A percentile compares a stretch with the other conserved stretches of the same genome.
These are phyloP conservation scores for Oxyruncus cristatus DNA, from an alignment of 2,113 vertebrate species.

Conservation along the genomic window DNA sequence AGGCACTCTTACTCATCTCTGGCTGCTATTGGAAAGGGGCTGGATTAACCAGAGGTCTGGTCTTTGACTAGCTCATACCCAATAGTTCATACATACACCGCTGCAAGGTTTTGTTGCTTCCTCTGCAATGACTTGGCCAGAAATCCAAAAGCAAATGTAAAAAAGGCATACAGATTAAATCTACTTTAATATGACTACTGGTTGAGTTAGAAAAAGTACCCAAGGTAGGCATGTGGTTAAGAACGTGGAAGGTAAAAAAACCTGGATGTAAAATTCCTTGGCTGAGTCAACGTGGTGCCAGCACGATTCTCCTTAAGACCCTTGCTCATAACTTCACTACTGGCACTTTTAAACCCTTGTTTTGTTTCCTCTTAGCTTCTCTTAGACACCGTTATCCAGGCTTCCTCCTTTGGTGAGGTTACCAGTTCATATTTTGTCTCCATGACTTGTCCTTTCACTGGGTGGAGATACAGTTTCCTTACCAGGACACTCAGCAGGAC, in stretches of 20 bases:
- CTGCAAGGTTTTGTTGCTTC: neutral
- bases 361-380: conserved; percentile 72
- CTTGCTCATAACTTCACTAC: neutral
- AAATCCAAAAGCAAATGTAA: neutral
- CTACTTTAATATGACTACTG: conserved; percentile 33
- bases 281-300: neutral
- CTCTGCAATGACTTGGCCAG: neutral
- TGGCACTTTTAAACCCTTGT: neutral
- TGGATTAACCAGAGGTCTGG: neutral
- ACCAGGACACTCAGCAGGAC: conserved; percentile 86
- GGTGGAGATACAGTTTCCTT: conserved; percentile 80
- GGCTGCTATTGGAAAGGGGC: neutral
- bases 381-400: conserved; percentile 89
- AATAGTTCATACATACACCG: neutral
- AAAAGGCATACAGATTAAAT: conserved; percentile 9
- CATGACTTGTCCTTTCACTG: conserved; percentile 82
- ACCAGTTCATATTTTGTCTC: conserved; percentile 92
- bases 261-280: neutral
- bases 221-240: neutral
- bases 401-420: conserved; percentile 90
- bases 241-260: neutral
- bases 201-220: conserved; percentile 32
- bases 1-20: neutral
- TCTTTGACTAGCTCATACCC: neutral
- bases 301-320: neutral